These are phyloP conservation scores for Gnatocerus cornutus DNA, from an alignment of 2,888 invertebrate genomes.

Conservation along the genomic window DNA sequence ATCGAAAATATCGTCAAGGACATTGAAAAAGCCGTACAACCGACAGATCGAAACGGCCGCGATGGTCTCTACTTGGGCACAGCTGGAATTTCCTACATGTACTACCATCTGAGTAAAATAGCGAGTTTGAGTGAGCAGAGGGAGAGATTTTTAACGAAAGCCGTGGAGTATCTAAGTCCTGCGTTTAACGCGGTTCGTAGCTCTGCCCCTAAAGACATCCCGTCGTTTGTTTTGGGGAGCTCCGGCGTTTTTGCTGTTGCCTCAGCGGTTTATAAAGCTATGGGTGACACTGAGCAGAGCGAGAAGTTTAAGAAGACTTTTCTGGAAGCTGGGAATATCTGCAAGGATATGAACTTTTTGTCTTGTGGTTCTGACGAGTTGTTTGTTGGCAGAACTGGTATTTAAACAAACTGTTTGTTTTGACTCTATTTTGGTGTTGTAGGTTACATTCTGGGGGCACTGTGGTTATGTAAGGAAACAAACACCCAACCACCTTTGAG, in stretches of 20 bases:
- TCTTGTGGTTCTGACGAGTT: constrained; percentile 86
- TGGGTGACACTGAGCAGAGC: constrained; percentile 70
- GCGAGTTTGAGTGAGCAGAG: constrained; percentile 71
- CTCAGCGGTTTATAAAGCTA: constrained; percentile 75
- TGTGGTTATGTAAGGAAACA: constrained; percentile 80
- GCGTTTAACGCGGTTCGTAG: constrained; percentile 74
- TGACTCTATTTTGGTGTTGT: constrained; percentile 15
- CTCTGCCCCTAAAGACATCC: constrained; percentile 73
- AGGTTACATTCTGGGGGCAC: constrained; percentile 83
- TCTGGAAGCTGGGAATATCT: constrained; percentile 68
- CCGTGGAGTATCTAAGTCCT: constrained; percentile 77
- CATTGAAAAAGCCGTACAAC: constrained; percentile 65
- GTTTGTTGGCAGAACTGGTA: constrained; percentile 86
- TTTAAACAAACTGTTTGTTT: constrained; percentile 7
- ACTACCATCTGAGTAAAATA: constrained; percentile 79
- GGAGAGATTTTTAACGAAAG: constrained; percentile 74
- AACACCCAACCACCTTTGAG: constrained; percentile 70
- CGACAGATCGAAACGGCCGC: constrained; percentile 68
- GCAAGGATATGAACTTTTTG: constrained; percentile 74
- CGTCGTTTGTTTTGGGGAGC: constrained; percentile 85
- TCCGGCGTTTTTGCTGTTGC: constrained; percentile 85
- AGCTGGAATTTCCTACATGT: constrained; percentile 84
- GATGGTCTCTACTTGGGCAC: constrained; percentile 82
- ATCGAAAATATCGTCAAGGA: constrained; percentile 54
- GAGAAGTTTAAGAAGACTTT: constrained; percentile 68